Base-by-base conservation (phyloP, 2,113 vertebrate species). In the Ictalurus furcatus region DNA sequence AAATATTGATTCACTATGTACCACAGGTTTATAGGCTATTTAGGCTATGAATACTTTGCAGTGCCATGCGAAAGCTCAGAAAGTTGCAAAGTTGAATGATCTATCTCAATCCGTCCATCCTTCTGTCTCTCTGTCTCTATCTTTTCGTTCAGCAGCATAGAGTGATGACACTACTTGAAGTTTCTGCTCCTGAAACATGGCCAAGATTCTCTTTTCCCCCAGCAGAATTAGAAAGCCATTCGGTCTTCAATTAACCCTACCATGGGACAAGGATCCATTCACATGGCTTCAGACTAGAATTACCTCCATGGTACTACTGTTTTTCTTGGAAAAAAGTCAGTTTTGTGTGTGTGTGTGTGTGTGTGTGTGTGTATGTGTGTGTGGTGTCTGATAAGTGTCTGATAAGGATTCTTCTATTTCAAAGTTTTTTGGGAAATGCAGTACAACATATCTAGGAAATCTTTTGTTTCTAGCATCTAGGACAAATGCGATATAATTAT, bases 181-280 rank as follows among this genome's bases (percentile, higher is more conserved):
- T 91, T 84, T 86, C 83, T 87, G 3, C 12, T 84, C 67, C 81
- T 90, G 88, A 92, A 90, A 87, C 73, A 69, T 91, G 87, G 89
- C 91, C 87, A 87, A 86, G 84, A 67, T n/a, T 85, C 76, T 86
- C 65, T 87, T 78, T 81, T 86, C 89, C 76, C 30, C 74, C n/a
- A 78, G 85, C 82, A 48, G 91, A 92, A 91, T 89, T 90, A 87
- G 76, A 91, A 83, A 89, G 79, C 85, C 91, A 90, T 92, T 91
- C 85, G 30, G 90, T 84, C 88, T 87, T 90, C 82, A 91, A 88
- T 90, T 89, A 91, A 92, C 89, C 79, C 83, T 88, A 85, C 88
- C 85, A 71, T 80, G 61, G 86, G 63, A 89, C 86, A 74, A 90
- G 87, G 58, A 90, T 90, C 93, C 74, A 85, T 90, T 92, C 88